These are phyloP conservation scores for Tolypeutes matacus DNA, from an alignment of 2,797 vertebrate genomes.

Conservation along the genomic window DNA sequence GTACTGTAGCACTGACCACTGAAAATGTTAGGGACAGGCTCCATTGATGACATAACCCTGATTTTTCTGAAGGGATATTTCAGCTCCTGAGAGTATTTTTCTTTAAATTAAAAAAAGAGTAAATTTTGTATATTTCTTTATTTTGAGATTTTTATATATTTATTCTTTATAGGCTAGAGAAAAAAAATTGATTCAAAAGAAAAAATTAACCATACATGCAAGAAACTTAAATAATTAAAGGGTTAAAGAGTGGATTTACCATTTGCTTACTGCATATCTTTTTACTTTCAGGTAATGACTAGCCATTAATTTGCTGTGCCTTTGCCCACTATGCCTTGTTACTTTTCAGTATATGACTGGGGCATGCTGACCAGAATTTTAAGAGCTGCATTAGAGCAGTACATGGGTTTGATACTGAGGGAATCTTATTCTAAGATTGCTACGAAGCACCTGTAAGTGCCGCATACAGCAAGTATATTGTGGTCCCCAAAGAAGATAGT, in stretches of 20 bases:
- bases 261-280: constrained; percentile 85
- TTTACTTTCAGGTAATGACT: constrained; percentile 91
- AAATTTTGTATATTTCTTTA: not conserved
- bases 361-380: constrained; percentile 95
- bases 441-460: constrained; percentile 87
- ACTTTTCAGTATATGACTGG: constrained; percentile 92
- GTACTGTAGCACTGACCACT: not conserved
- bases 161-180: not conserved
- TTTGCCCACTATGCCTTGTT: constrained; percentile 92
- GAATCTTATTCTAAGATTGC: constrained; percentile 90
- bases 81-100: not conserved
- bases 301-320: constrained; percentile 95
- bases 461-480: not conserved
- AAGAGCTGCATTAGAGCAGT: constrained; percentile 91
- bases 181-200: not conserved
- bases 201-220: not conserved
- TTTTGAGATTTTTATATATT: not conserved
- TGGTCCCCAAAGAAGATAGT: constrained; percentile 52
- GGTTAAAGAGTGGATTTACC: constrained; percentile 81
- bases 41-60: not conserved
- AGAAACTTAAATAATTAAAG: constrained; percentile 65
- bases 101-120: constrained; percentile 3
- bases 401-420: constrained; percentile 90
- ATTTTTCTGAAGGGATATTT: not conserved
- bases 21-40: not conserved